Conservation (phyloP, 64 coral and sea anemone species). For the Dendronephthya gigantea region DNA sequence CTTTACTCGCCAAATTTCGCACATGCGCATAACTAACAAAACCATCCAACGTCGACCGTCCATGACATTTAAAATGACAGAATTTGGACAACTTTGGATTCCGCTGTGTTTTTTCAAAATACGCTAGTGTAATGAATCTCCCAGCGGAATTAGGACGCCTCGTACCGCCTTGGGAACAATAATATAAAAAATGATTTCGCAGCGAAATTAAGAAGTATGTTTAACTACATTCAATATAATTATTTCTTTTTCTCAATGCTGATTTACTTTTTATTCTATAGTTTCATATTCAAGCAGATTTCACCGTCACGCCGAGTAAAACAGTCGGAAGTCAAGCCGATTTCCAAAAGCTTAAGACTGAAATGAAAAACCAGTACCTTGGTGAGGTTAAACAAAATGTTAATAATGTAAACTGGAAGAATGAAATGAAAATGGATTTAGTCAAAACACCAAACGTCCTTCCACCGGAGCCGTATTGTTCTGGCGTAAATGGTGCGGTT, state of each 20-base stretch:
- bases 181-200: too few species aligned
- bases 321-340: neutral
- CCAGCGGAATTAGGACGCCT: too few species aligned
- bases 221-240: too few species aligned
- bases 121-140: too few species aligned
- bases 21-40: too few species aligned
- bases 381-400: constrained; percentile 3
- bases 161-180: too few species aligned
- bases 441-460: constrained; percentile 38
- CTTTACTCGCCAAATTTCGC: too few species aligned
- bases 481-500: constrained; percentile 43
- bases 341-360: neutral
- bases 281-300: neutral
- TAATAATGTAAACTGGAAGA: constrained; percentile 45
- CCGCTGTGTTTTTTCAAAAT: too few species aligned
- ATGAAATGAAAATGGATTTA: constrained; percentile 26
- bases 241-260: neutral
- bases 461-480: constrained; percentile 68
- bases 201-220: too few species aligned
- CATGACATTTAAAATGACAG: too few species aligned
- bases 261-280: neutral
- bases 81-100: too few species aligned
- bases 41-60: too few species aligned
- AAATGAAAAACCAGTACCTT: neutral
- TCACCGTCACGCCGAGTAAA: neutral